These are phyloP conservation scores for Pimephales promelas DNA, from an alignment of 2,113 vertebrate genomes.

Conservation along the genomic window DNA sequence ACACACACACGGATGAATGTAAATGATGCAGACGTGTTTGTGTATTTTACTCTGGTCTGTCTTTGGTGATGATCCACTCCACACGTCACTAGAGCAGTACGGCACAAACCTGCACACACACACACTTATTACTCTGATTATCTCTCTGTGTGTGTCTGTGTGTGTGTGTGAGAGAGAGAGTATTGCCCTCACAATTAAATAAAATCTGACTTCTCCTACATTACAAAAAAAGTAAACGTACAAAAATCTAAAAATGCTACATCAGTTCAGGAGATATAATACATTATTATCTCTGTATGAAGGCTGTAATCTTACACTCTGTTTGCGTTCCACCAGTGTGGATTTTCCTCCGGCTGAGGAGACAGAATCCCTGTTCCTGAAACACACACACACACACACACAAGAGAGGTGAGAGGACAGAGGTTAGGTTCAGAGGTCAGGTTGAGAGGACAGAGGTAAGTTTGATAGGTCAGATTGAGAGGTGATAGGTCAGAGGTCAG, in stretches of 20 bases:
- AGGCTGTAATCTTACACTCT: conserved; percentile 86
- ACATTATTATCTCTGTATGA: background rate
- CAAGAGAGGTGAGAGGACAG: no score
- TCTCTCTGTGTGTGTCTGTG: no score
- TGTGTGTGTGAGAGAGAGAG: no score
- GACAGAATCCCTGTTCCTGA: conserved; percentile 97
- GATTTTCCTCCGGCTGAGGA: conserved; percentile 96
- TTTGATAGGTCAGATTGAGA: no score
- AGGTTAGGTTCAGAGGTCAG: no score
- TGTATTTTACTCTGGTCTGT: conserved; percentile 87
- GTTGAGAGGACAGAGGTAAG: no score
- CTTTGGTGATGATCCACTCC: conserved; percentile 91
- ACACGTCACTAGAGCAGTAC: conserved; percentile 98
- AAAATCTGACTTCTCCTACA: background rate
- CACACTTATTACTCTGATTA: background rate
- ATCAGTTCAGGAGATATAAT: background rate
- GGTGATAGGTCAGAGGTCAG: no score
- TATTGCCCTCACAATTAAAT: no score
- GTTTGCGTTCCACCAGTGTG: conserved; percentile 99
- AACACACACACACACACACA: background rate
- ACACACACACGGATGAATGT: background rate
- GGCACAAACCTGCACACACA: conserved; percentile 86
- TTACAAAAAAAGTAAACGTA: background rate
- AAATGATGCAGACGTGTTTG: background rate
- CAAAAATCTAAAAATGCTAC: background rate